Percentiles rank a stretch among this genome's conserved stretches.
Evolutionary conservation across 2,888 invertebrate species (phyloP).

Genomic region (Tetragnatha montana): DNA sequence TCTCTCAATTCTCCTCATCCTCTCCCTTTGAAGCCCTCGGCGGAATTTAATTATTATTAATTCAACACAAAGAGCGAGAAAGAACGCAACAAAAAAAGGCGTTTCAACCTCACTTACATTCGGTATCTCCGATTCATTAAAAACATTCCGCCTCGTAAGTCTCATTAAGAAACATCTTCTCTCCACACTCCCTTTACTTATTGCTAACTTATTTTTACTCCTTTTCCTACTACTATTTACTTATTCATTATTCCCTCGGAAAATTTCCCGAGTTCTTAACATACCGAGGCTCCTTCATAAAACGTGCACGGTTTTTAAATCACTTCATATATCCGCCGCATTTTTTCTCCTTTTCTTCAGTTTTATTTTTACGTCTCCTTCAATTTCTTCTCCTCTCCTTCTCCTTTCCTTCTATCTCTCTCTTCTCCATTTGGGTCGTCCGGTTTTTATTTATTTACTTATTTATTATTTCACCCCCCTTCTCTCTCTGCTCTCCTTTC

Average conservation of each 20-base stretch:
- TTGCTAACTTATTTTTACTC: neutral
- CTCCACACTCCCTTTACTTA: neutral
- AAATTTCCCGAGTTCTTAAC: slow-evolving; percentile 54
- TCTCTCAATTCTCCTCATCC: neutral
- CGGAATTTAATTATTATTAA: slow-evolving; percentile 41
- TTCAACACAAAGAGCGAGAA: slow-evolving; percentile 15
- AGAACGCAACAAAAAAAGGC: neutral
- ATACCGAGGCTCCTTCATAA: slow-evolving; percentile 50
- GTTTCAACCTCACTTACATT: slow-evolving; percentile 37
- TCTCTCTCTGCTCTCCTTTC: slow-evolving; percentile 35
- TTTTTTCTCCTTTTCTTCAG: slow-evolving; percentile 7
- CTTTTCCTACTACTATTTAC: slow-evolving; percentile 31
- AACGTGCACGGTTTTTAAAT: slow-evolving; percentile 64
- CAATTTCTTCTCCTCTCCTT: slow-evolving; percentile 47
- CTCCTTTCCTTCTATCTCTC: neutral
- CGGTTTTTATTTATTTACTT: neutral
- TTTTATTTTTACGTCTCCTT: slow-evolving; percentile 40
- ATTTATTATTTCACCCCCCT: slow-evolving; percentile 8
- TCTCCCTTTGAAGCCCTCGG: slow-evolving; percentile 16
- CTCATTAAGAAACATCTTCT: slow-evolving; percentile 49
- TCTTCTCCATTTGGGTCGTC: neutral
- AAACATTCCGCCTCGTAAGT: slow-evolving; percentile 34
- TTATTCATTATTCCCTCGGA: slow-evolving; percentile 41
- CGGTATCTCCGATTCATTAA: slow-evolving; percentile 47
- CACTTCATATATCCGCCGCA: slow-evolving; percentile 50